These are phyloP conservation scores for Hyles lineata DNA, from an alignment of 2,888 invertebrate genomes.

Conservation along the genomic window DNA sequence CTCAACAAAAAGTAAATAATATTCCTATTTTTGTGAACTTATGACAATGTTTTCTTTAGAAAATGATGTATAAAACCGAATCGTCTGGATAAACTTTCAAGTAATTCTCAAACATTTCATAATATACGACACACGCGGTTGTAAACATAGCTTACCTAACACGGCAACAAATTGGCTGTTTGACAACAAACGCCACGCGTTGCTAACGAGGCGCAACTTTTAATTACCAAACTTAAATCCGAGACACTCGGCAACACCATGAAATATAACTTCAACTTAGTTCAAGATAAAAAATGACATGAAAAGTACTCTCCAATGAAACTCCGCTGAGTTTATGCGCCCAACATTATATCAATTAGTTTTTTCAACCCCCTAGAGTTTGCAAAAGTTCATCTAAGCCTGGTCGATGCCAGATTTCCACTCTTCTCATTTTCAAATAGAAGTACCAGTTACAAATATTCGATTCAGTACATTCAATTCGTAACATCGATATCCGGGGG, in stretches of 20 bases:
- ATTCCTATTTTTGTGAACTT: too few species aligned
- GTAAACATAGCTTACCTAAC: constrained; percentile 36
- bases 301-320: constrained; percentile 54
- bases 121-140: not conserved
- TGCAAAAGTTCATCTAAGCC: constrained; percentile 15
- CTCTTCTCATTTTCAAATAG: not conserved
- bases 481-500: constrained; percentile 1
- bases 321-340: constrained; percentile 41
- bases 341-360: constrained; percentile 66
- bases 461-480: not conserved
- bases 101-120: not conserved
- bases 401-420: not conserved
- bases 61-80: too few species aligned
- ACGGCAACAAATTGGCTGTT: constrained; percentile 54
- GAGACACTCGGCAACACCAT: constrained; percentile 60
- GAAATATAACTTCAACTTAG: constrained; percentile 60
- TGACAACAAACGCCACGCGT: constrained; percentile 51
- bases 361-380: constrained; percentile 36
- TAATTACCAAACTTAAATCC: constrained; percentile 76
- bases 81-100: not conserved
- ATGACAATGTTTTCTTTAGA: too few species aligned
- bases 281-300: constrained; percentile 55
- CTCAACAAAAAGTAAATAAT: too few species aligned
- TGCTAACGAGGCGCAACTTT: constrained; percentile 68
- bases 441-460: not conserved